Evolutionary conservation across 1,140 invertebrate species (phyloP), one percentile per base, ranked within the genome.

Genomic region (Zeugodacus cucurbitae): DNA sequence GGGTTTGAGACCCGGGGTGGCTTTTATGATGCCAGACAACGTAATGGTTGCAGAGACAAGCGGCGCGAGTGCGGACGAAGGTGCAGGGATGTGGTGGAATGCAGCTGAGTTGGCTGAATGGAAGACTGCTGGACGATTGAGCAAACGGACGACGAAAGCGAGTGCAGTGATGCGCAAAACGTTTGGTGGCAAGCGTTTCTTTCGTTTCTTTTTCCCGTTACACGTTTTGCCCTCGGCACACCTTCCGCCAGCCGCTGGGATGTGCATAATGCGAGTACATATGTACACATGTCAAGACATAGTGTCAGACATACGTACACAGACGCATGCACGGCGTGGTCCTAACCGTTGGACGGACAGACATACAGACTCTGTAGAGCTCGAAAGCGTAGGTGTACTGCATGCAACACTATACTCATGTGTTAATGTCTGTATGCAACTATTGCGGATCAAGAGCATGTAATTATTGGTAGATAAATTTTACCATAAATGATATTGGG

Each of bases 381-480:
- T 44, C 17, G 59, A 64, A 34, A 2, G 41, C 7, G 74, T 82
- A 82, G 22, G 41, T 48, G n/a, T 26, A 8, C 26, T n/a, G 6
- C 22, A 74, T 41, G 41, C 20, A 48, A 20, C 26, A 48, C 41
- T 82, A 48, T 29, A 22, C 37, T 48, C 29, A 34, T 26, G 26
- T 11, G 26, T 78, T 6, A 22, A 41, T 88, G 88, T 89, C 88
- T 88, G 90, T 85, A 87, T 89, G 7, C 37, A 58, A 78, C 22
- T 74, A 32, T 86, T 34, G 54, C 85, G 26, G 58, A 58, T 86
- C 74, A 82, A 82, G 74, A 82, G 74, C 41, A 82, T 82, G 74
- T 41, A 82, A 82, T 82, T 82, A 82, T 82, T 82, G 74, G 74
- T 82, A 82, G 74, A 82, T 82, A 82, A 82, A 82, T 82, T 82